Evolutionary conservation across 2,113 vertebrate species (phyloP).

Genomic region (Malurus melanocephalus): DNA sequence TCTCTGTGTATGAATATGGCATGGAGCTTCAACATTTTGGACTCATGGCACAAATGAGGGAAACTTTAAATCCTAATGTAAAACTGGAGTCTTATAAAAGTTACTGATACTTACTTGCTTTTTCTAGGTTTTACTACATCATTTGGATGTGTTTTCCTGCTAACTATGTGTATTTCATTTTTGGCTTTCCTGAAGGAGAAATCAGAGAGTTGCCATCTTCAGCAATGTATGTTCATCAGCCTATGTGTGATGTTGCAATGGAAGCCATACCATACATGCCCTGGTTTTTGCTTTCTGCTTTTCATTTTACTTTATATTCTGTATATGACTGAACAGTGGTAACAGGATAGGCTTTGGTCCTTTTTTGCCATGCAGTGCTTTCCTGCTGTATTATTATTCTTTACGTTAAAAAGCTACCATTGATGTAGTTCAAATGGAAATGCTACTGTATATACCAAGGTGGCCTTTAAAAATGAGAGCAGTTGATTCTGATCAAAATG

Average conservation of each 20-base stretch:
- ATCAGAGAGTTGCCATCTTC: neutral
- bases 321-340: neutral
- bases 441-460: neutral
- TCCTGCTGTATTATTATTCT: neutral
- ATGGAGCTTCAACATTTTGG: neutral
- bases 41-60: neutral
- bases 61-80: neutral
- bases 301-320: neutral
- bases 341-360: neutral
- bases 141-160: neutral
- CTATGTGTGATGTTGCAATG: neutral
- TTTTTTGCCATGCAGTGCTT: neutral
- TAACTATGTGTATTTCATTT: neutral
- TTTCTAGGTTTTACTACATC: neutral
- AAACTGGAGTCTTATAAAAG: neutral
- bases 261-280: accelerated
- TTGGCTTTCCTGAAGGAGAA: neutral
- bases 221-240: neutral
- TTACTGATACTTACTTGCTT: neutral
- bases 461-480: neutral
- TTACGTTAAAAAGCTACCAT: neutral
- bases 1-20: neutral
- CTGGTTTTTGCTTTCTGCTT: neutral
- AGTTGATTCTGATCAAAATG: neutral
- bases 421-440: neutral